Base-by-base conservation (phyloP, 1,140 invertebrate genomes). In the Muscidifurax raptorellus region DNA sequence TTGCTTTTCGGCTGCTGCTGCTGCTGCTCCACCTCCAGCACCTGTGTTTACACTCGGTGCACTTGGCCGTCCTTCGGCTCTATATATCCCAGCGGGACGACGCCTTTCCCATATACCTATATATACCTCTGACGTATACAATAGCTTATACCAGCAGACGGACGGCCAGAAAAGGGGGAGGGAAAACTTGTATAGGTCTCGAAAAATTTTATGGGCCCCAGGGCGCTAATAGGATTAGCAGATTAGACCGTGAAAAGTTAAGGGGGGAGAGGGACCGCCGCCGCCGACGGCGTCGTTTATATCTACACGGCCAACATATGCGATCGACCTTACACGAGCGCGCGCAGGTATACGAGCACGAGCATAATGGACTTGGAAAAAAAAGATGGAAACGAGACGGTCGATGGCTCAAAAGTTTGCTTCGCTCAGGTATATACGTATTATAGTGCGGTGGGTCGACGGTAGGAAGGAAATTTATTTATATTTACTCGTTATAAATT, bases 141-240 rank as follows among this genome's bases (percentile, higher is more conserved):
- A 7, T 59, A 40, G 36, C 36, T 40, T 40, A 59, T 22, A 75
- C 72, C 30, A 71, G 67, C n/a, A 67, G 15, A 28, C 27, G 28
- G 28, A 30, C 15, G 27, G 27, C 15, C 25, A 44, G 3, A 69
- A 32, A 9, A 47, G 18, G 44, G 28, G 30, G 15, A 69, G 64
- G 40, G 40, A 83, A 83, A 52, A 36, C 32, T 44, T 75, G 22
- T 44, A 67, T 9, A 36, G 18, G 69, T 52, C 74, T 79, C 77
- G 76, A 85, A 87, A 88, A 87, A 88, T 90, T 89, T 90, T 87
- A 89, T 80, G 85, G 83, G 82, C 64, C 71, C 71, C 64, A 27
- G 82, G 82, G 69, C 59, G 72, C 80, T 90, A 90, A 90, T 89
- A 89, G 89, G 89, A 90, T 90, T 89, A 90, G 66, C 84, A 80